phyloP scores from a whole-genome alignment of 1,140 invertebrate species.

The Anoplolepis gracilipes region DNA sequence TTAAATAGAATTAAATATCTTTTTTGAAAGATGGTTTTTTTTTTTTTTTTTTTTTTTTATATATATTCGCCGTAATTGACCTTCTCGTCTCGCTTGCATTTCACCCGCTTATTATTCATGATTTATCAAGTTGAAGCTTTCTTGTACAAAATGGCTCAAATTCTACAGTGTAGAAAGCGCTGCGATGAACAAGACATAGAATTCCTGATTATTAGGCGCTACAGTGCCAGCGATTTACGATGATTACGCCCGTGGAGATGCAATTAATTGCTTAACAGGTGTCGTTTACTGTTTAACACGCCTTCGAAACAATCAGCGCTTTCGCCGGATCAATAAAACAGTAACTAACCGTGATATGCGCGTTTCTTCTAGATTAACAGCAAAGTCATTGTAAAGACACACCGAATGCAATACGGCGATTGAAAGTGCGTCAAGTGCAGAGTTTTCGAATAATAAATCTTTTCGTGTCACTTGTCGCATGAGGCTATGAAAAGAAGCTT shows the following conservation, averaged over 20 bases:
- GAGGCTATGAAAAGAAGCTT: not conserved
- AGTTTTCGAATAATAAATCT: not conserved
- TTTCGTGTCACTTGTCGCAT: not conserved
- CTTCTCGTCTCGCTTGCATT: not conserved
- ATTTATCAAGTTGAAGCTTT: not conserved
- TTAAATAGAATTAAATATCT: too few species aligned
- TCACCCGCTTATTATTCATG: constrained; percentile 1
- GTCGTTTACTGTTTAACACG: constrained; percentile 39
- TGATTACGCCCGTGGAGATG: constrained; percentile 41
- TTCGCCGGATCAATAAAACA: constrained; percentile 22
- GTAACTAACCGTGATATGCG: constrained; percentile 26
- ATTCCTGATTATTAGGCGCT: constrained; percentile 47
- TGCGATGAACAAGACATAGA: constrained; percentile 3
- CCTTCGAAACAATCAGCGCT: constrained; percentile 22
- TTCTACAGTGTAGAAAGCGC: not conserved
- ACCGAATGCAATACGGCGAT: not conserved
- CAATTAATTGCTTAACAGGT: constrained; percentile 58
- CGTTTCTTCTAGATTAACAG: not conserved
- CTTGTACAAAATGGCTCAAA: not conserved
- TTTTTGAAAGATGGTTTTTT: not conserved
- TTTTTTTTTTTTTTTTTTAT: too few species aligned
- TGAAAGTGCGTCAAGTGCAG: not conserved
- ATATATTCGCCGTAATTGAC: not conserved
- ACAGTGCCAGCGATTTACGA: constrained; percentile 32
- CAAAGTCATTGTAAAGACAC: not conserved